Conservation (phyloP, 2,113 vertebrate genomes). For the Rafetus swinhoei region DNA sequence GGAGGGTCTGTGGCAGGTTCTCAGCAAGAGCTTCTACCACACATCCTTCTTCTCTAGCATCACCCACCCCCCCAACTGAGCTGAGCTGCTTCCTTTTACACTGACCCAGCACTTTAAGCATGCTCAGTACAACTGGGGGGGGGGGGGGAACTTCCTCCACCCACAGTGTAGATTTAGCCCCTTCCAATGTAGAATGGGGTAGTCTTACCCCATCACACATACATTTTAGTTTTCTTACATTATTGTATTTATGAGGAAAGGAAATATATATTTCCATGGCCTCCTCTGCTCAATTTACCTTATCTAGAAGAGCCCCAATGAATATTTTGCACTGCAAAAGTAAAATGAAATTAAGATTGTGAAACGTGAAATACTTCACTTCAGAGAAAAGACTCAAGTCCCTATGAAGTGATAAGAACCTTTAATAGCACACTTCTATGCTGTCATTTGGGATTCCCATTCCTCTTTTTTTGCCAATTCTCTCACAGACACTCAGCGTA, state of each 20-base stretch:
- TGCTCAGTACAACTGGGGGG: no score
- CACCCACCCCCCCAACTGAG: no score
- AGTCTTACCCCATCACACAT: no score
- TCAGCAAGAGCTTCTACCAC: no score
- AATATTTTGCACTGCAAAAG: not conserved
- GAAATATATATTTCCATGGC: not conserved
- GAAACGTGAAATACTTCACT: not conserved
- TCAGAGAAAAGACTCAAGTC: not conserved
- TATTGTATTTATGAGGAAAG: no score
- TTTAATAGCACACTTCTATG: not conserved
- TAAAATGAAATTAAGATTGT: not conserved
- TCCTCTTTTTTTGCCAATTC: not conserved
- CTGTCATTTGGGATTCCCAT: not conserved
- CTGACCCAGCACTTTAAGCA: no score
- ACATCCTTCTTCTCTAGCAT: no score
- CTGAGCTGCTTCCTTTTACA: no score
- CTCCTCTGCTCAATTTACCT: not conserved
- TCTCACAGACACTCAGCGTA: not conserved
- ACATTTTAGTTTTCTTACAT: not conserved
- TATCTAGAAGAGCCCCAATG: fast-evolving
- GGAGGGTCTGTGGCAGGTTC: no score
- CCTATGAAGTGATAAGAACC: not conserved
- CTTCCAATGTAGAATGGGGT: no score
- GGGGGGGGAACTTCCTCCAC: no score
- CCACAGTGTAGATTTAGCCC: no score